phyloP scores from a whole-genome alignment of 2,888 invertebrate genomes.

The Anodontia alba region DNA sequence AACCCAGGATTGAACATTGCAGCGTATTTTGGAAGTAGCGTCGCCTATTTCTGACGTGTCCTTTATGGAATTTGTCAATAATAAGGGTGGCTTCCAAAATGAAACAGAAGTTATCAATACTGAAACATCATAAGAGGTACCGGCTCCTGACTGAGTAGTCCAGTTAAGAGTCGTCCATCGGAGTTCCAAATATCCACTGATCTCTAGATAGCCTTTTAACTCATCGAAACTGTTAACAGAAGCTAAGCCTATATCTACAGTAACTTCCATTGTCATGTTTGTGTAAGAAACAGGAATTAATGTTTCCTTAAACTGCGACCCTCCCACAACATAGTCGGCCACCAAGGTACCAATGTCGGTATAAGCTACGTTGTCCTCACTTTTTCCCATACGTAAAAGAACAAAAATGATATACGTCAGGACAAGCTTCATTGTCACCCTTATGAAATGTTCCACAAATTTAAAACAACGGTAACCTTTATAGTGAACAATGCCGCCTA shows the following conservation, averaged over 20 bases:
- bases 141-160: constrained; percentile 5
- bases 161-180: constrained; percentile 29
- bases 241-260: constrained; percentile 37
- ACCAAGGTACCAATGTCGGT: no score
- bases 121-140: not conserved
- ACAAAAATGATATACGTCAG: no score
- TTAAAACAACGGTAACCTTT: no score
- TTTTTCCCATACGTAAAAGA: no score
- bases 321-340: no score
- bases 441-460: no score
- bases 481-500: no score
- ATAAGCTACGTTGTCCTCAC: no score
- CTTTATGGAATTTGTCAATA: constrained; percentile 48
- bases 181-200: constrained; percentile 46
- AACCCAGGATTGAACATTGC: constrained; percentile 15
- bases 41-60: constrained; percentile 46
- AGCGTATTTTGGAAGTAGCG: constrained; percentile 32
- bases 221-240: constrained; percentile 55
- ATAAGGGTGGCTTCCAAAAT: constrained; percentile 50
- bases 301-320: not conserved
- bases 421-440: no score
- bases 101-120: constrained; percentile 17
- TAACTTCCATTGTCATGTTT: constrained; percentile 28
- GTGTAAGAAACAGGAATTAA: constrained; percentile 35
- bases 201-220: constrained; percentile 49